Evolutionary conservation across 2,113 vertebrate species (phyloP), one percentile per base, ranked within the genome.

Genomic region (Hemiprocne comata): DNA sequence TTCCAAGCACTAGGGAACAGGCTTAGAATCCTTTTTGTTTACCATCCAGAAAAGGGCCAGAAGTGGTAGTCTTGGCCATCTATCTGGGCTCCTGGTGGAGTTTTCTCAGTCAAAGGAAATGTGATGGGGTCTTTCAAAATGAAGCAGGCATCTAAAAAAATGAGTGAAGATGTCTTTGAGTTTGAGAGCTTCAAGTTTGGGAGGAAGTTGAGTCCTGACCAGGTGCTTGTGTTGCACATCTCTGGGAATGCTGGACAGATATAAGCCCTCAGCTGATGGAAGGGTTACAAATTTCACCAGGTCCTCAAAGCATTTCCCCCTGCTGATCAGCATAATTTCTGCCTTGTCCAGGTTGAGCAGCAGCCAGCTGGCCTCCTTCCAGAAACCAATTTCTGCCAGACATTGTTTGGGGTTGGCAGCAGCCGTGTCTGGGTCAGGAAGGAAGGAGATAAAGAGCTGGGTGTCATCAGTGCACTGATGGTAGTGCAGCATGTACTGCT

Each of bases 281-380:
- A 62, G 70, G 75, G 81, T 87, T 82, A 95, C 17, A 74, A 58
- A 89, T 94, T 92, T 95, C 66, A 84, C 48, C 54, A 85, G 58
- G 76, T 96, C 85, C 53, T 96, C 81, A 40, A 65, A 93, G 83
- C 54, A 18, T 89, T 93, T 92, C 44, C 58, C 73, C 50, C 62
- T 72, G 83, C 65, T 79, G 89, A 71, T 96, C 84, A 83, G 16
- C 64, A 93, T 93, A 7, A 33, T 9, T 92, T 89, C 64, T 95
- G 83, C 94, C 80, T 94, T 90, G 89, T 96, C 94, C 95, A 70
- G 71, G 82, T 83, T 95, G 84, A 89, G 86, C 87, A 44, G 87
- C 69, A 89, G 89, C 94, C 95, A 97, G 77, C 96, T 97, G 95
- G 92, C 95, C 65, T 57, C 65, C 77, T 93, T 95, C 96, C 67